Percentiles rank a stretch among this genome's conserved stretches.
These are phyloP conservation scores for Balearica regulorum DNA, from an alignment of 2,797 vertebrate genomes.

Conservation along the genomic window DNA sequence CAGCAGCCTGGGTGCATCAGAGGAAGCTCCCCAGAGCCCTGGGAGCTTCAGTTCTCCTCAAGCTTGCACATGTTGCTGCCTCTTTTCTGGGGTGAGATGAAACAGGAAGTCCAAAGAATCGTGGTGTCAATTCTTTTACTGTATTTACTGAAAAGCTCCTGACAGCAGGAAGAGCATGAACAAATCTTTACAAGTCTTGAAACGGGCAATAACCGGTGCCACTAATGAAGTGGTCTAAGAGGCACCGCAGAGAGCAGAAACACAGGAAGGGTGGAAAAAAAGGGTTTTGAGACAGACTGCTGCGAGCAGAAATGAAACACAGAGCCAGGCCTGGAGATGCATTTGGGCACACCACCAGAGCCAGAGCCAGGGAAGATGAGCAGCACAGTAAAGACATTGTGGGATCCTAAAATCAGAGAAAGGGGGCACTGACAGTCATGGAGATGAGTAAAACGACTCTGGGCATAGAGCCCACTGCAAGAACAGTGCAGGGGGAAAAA, in stretches of 20 bases:
- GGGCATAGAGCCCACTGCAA: not conserved
- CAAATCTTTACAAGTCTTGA: not conserved
- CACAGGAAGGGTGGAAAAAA: not conserved
- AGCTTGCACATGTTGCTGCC: not conserved
- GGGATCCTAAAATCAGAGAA: conserved; percentile 33
- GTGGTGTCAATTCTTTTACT: not conserved
- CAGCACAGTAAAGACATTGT: conserved; percentile 58
- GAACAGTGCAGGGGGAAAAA: not conserved
- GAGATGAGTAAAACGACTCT: conserved; percentile 44
- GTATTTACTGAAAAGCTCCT: conserved; percentile 8
- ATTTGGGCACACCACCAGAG: not conserved
- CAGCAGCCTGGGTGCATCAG: not conserved
- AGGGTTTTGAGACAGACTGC: not conserved
- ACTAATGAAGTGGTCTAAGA: not conserved
- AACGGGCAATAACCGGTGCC: not conserved
- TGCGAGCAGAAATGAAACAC: not conserved
- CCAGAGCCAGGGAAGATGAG: conserved; percentile 24
- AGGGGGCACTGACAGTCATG: conserved; percentile 25
- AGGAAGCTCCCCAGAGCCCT: not conserved
- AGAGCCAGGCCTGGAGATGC: not conserved
- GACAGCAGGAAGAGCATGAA: not conserved
- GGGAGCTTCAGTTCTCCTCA: not conserved
- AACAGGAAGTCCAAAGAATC: conserved; percentile 14
- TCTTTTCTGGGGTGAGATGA: not conserved
- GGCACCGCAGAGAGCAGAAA: not conserved